Conservation (phyloP, 2,797 vertebrate species). For the Lophius americanus region DNA sequence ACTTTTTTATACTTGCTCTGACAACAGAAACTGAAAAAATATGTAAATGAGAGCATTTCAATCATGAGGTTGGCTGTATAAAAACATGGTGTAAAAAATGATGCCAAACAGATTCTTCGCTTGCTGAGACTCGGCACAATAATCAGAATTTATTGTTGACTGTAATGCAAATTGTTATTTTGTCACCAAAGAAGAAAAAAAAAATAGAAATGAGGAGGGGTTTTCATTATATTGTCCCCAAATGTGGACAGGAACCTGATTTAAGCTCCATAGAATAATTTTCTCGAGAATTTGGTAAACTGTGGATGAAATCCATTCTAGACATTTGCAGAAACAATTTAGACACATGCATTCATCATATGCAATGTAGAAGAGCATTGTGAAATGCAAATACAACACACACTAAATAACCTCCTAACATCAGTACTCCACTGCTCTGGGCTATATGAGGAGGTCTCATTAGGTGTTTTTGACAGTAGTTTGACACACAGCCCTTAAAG, state of each 20-base stretch:
- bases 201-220: neutral
- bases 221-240: neutral
- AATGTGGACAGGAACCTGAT: constrained; percentile 1
- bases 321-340: constrained; percentile 18
- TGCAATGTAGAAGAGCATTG: constrained; percentile 23
- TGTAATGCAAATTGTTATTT: constrained; percentile 12
- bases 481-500: constrained; percentile 76
- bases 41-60: constrained; percentile 42
- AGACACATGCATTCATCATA: neutral
- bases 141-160: constrained; percentile 13
- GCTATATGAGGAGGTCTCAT: constrained; percentile 79
- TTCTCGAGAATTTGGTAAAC: constrained; percentile 5
- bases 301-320: neutral
- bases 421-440: constrained; percentile 56
- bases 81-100: constrained; percentile 16
- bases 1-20: constrained; percentile 31
- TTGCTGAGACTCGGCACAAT: constrained; percentile 9
- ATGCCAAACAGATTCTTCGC: constrained; percentile 15
- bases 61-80: constrained; percentile 31
- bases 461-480: constrained; percentile 81
- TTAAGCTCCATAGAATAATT: neutral
- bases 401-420: constrained; percentile 69
- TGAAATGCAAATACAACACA: constrained; percentile 43
- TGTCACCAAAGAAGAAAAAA: constrained; percentile 2
- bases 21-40: constrained; percentile 28